Conservation (phyloP, 2,113 vertebrate species). For the Menidia beryllina region DNA sequence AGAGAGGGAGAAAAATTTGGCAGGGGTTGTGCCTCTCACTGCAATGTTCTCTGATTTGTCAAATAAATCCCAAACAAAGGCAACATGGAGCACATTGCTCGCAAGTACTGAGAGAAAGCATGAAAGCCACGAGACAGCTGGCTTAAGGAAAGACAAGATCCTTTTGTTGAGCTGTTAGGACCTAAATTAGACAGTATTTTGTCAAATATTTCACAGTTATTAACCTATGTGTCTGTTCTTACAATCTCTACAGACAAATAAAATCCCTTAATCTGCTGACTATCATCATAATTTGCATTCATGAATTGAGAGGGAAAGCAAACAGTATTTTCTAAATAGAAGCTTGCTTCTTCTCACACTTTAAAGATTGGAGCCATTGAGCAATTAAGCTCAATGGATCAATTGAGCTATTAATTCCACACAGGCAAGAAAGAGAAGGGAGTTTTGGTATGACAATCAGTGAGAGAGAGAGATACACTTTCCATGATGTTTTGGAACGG, state of each 20-base stretch:
- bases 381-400: no score
- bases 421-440: not conserved
- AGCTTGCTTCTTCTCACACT: not conserved
- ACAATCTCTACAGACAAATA: not conserved
- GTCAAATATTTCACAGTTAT: slow-evolving; percentile 2
- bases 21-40: slow-evolving; percentile 48
- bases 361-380: not conserved
- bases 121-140: slow-evolving; percentile 12
- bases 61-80: slow-evolving; percentile 56
- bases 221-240: slow-evolving; percentile 1
- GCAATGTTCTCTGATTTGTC: slow-evolving; percentile 60
- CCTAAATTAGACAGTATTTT: slow-evolving; percentile 14
- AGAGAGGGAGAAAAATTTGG: slow-evolving; percentile 38
- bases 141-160: not conserved
- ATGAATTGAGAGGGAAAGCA: not conserved
- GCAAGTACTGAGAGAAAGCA: slow-evolving; percentile 29
- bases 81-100: slow-evolving; percentile 15
- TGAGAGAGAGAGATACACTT: not conserved
- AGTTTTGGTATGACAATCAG: slow-evolving; percentile 1
- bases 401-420: no score
- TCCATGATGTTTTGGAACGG: slow-evolving; percentile 35
- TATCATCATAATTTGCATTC: not conserved
- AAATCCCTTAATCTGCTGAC: not conserved
- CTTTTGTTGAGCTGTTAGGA: not conserved
- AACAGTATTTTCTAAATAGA: not conserved